A percentile compares a stretch with the other conserved stretches of the same genome.
Conservation (phyloP, 2,888 invertebrate species). For the Torymus texanus region DNA sequence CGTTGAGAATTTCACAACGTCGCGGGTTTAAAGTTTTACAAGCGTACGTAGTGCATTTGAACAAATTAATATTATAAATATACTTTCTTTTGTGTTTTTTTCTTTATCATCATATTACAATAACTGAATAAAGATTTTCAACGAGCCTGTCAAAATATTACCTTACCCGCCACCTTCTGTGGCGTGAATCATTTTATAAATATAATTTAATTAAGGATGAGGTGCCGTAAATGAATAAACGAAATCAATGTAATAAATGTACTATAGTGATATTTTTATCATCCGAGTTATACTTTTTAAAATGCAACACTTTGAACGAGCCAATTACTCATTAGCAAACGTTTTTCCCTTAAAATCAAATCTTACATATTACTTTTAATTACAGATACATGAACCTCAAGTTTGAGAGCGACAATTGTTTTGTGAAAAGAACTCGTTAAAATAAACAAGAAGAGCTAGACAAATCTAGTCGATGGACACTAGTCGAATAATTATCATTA, state of each 20-base stretch:
- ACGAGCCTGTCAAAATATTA: no score
- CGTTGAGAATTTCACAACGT: constrained; percentile 36
- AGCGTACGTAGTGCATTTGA: constrained; percentile 26
- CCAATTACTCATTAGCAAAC: neutral
- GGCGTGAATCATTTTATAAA: no score
- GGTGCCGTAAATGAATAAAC: no score
- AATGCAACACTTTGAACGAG: no score
- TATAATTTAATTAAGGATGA: no score
- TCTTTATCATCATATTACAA: constrained; percentile 10
- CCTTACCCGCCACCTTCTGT: no score
- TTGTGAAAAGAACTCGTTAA: neutral
- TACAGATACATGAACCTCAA: constrained; percentile 2
- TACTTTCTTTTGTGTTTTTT: neutral
- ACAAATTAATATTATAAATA: constrained; percentile 7
- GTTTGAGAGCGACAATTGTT: neutral
- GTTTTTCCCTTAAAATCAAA: neutral
- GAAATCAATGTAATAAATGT: no score
- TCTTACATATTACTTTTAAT: constrained; percentile 2
- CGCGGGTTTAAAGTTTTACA: neutral
- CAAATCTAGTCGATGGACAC: constrained; percentile 33
- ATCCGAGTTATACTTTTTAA: no score
- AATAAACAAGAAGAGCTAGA: constrained; percentile 22
- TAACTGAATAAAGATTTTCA: constrained; percentile 36
- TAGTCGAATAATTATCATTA: constrained; percentile 20
- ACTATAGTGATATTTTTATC: no score